Evolutionary conservation across 2,888 invertebrate genomes (phyloP).

Genomic region (Salticus scenicus): DNA sequence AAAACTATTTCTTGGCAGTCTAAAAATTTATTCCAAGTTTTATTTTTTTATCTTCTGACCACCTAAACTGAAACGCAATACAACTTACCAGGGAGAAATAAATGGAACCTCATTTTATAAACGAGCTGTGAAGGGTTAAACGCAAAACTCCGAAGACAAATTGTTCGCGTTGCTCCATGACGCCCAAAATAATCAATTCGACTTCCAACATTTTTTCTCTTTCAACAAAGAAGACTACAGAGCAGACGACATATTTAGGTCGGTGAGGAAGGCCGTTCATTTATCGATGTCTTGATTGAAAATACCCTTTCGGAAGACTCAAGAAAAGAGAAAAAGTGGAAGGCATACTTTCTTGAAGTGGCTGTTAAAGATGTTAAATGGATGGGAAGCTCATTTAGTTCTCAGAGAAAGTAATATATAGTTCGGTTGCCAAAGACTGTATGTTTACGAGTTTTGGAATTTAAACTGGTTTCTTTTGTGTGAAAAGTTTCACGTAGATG

Average conservation of each 20-base stretch:
- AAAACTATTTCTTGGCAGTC: not conserved
- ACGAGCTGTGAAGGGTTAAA: not conserved
- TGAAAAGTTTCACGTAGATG: too few relatives aligned
- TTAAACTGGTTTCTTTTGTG: too few relatives aligned
- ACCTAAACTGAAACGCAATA: not conserved
- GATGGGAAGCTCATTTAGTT: not conserved
- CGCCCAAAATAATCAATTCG: conserved; percentile 20
- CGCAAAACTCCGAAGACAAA: conserved; percentile 5
- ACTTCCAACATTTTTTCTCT: not conserved
- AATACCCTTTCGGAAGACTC: not conserved
- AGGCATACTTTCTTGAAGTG: not conserved
- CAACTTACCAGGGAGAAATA: not conserved
- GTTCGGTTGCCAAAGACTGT: not conserved
- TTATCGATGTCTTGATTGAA: not conserved
- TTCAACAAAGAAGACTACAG: not conserved
- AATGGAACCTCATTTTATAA: not conserved
- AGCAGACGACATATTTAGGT: not conserved
- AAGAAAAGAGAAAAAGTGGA: not conserved
- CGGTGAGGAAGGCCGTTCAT: not conserved
- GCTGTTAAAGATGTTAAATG: not conserved
- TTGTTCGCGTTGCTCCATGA: not conserved
- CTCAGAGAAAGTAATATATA: not conserved
- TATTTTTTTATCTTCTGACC: not conserved
- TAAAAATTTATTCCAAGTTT: not conserved
- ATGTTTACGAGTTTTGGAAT: not conserved